phyloP scores from a whole-genome alignment of 2,113 vertebrate genomes.

The Tursiops truncatus region DNA sequence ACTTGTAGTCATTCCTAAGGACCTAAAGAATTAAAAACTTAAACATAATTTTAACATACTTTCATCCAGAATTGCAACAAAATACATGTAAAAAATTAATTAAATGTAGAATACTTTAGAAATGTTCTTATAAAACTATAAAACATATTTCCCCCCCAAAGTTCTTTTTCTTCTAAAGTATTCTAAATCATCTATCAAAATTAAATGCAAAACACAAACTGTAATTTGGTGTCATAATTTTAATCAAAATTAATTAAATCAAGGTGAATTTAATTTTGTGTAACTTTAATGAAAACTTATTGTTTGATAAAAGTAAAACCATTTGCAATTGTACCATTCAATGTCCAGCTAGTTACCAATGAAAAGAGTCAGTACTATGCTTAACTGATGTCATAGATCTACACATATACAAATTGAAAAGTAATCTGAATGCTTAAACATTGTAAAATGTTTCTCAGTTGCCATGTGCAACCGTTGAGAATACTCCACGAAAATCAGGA shows the following conservation, averaged over 20 bases:
- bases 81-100: not conserved
- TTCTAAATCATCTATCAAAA: not conserved
- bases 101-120: not conserved
- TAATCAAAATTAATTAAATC: not conserved
- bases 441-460: not conserved
- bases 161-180: not conserved
- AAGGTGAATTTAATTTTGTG: not conserved
- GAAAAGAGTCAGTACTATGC: not conserved
- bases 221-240: not conserved
- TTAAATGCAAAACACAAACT: not conserved
- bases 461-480: not conserved
- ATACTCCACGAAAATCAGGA: not conserved
- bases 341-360: not conserved
- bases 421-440: not conserved
- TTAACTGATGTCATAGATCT: not conserved
- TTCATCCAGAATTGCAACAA: not conserved
- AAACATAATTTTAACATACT: not conserved
- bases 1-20: not conserved
- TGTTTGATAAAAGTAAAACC: not conserved
- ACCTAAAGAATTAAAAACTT: not conserved
- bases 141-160: not conserved
- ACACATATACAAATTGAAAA: not conserved
- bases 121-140: not conserved
- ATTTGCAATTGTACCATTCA: not conserved
- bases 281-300: not conserved